Percentiles rank a stretch among this genome's conserved stretches.
phyloP scores from a whole-genome alignment of 2,888 invertebrate species.

The Tipula vernalis region DNA sequence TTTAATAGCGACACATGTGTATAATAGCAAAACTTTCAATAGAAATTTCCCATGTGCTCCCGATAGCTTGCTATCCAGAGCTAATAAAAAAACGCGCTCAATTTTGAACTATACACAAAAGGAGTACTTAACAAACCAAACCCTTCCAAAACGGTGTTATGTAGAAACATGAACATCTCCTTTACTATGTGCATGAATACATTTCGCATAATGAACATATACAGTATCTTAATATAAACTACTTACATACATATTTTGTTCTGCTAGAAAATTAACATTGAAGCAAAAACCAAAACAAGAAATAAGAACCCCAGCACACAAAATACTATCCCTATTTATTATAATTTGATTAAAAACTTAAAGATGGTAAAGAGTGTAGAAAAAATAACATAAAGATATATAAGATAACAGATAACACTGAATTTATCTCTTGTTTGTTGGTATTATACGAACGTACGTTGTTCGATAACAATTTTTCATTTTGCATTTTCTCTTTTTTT shows the following conservation, averaged over 20 bases:
- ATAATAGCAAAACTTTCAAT: no score
- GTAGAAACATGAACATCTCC: no score
- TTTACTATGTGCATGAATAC: no score
- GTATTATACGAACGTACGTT: neutral
- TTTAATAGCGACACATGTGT: no score
- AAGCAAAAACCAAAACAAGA: neutral
- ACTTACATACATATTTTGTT: neutral
- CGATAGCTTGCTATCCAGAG: no score
- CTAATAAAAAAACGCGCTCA: no score
- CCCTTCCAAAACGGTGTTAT: no score
- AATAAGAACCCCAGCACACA: neutral
- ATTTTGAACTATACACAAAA: no score
- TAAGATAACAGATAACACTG: neutral
- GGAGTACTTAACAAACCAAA: no score
- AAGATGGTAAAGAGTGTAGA: neutral
- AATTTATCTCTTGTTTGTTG: neutral
- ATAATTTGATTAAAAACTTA: neutral
- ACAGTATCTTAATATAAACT: no score
- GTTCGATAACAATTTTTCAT: neutral
- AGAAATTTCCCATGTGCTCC: no score
- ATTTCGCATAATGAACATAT: no score
- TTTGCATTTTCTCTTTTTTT: neutral
- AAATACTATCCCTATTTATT: neutral
- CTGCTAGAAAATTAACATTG: neutral
- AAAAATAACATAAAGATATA: neutral